Conservation (phyloP, 2,888 invertebrate species). For the Pseudococcus viburni region DNA sequence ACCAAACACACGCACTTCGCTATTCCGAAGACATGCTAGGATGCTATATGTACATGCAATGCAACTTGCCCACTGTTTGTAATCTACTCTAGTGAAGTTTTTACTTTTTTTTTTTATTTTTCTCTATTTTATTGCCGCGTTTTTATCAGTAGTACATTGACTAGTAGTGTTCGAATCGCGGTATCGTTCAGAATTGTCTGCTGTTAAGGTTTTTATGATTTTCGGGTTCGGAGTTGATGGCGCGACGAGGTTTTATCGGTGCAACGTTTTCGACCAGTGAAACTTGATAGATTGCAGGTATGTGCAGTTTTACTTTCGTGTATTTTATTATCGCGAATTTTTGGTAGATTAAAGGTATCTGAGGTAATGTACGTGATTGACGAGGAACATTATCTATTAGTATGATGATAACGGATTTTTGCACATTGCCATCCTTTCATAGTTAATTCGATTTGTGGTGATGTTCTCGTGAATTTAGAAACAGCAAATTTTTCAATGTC, state of each 20-base stretch:
- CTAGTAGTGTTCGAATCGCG: not conserved
- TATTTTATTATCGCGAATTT: too few relatives aligned
- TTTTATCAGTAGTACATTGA: conserved; percentile 9
- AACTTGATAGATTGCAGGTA: not conserved
- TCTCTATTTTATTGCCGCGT: not conserved
- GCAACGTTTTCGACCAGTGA: not conserved
- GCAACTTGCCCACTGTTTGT: conserved; percentile 6
- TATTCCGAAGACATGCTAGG: not conserved
- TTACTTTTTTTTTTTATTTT: not conserved
- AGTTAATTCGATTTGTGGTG: too few relatives aligned
- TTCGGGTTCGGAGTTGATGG: not conserved
- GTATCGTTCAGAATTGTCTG: not conserved
- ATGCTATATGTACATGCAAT: conserved; percentile 13
- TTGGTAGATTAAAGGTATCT: too few relatives aligned
- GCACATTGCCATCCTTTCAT: too few relatives aligned
- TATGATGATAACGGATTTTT: too few relatives aligned
- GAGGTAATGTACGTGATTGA: too few relatives aligned
- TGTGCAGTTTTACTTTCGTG: not conserved
- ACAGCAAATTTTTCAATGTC: too few relatives aligned
- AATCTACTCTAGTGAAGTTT: not conserved
- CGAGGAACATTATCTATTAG: too few relatives aligned
- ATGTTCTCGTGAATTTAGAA: too few relatives aligned
- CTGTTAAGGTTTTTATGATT: not conserved
- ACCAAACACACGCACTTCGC: conserved; percentile 4
- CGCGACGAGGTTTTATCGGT: not conserved